Conservation (phyloP, 2,888 invertebrate genomes). For the Metallyticus violacea region DNA sequence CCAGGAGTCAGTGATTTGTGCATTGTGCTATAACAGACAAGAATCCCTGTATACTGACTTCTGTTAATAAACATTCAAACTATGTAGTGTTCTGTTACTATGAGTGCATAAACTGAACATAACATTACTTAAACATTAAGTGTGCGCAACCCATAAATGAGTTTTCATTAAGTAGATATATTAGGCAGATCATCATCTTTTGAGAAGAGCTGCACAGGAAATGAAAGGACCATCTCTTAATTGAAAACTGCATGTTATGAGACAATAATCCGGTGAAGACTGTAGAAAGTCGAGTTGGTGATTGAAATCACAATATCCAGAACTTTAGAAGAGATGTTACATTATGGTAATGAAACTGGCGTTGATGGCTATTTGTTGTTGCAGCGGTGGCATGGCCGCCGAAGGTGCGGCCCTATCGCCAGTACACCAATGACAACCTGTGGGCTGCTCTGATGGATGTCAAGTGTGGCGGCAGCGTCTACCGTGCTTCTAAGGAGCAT, state of each 20-base stretch:
- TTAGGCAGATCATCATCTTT: not conserved
- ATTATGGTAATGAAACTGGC: not conserved
- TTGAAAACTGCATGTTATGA: not conserved
- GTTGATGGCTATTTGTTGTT: slow-evolving; percentile 5
- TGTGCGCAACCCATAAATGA: not conserved
- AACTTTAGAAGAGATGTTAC: not conserved
- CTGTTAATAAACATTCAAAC: not conserved
- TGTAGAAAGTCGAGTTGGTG: not conserved
- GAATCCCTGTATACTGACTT: not conserved
- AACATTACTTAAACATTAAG: not conserved
- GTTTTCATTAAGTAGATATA: not conserved
- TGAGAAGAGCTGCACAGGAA: not conserved
- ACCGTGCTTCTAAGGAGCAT: slow-evolving; percentile 59
- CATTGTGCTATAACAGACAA: not conserved
- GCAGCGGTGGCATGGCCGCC: slow-evolving; percentile 23
- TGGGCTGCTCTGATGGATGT: slow-evolving; percentile 60
- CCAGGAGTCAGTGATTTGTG: not conserved
- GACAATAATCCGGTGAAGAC: not conserved
- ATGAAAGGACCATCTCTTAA: not conserved
- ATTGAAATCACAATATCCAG: too few species aligned
- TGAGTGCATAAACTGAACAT: not conserved
- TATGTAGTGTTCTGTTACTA: not conserved
- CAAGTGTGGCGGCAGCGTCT: slow-evolving; percentile 59
- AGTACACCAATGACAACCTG: slow-evolving; percentile 55
- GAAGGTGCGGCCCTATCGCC: slow-evolving; percentile 36